Percentiles rank a stretch among this genome's conserved stretches.
These are phyloP conservation scores for Noctua pronuba DNA, from an alignment of 2,888 invertebrate genomes.

Conservation along the genomic window DNA sequence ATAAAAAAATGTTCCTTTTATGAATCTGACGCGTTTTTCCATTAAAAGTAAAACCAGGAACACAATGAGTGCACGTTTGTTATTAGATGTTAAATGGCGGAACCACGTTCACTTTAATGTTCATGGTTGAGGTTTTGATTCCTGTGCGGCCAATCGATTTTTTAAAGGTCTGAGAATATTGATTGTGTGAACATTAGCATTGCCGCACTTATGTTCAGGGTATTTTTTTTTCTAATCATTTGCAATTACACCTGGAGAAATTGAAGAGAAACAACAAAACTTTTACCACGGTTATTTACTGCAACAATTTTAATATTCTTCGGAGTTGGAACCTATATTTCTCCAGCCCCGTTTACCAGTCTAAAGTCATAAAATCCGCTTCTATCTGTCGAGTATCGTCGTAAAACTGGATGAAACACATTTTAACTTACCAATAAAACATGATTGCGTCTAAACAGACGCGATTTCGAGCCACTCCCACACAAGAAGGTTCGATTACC, in stretches of 20 bases:
- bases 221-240: not conserved
- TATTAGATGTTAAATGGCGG: conserved; percentile 3
- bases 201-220: not conserved
- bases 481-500: conserved; percentile 66
- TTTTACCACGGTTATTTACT: conserved; percentile 1
- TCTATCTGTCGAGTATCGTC: conserved; percentile 46
- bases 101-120: conserved; percentile 21
- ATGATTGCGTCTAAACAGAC: conserved; percentile 62
- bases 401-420: conserved; percentile 61
- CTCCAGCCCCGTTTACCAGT: conserved; percentile 18
- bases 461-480: conserved; percentile 62
- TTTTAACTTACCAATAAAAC: conserved; percentile 62
- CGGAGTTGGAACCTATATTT: conserved; percentile 37
- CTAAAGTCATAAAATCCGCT: conserved; percentile 47
- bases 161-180: not conserved
- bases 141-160: not conserved
- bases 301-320: conserved; percentile 11
- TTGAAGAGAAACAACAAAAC: not conserved
- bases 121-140: not conserved
- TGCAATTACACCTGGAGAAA: not conserved
- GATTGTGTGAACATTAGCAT: not conserved
- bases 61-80: conserved; percentile 33
- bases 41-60: conserved; percentile 44
- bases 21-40: conserved; percentile 15
- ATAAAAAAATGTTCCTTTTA: conserved; percentile 35